Base-by-base conservation (phyloP, 2,888 invertebrate genomes). In the Drosophila phalerata region DNA sequence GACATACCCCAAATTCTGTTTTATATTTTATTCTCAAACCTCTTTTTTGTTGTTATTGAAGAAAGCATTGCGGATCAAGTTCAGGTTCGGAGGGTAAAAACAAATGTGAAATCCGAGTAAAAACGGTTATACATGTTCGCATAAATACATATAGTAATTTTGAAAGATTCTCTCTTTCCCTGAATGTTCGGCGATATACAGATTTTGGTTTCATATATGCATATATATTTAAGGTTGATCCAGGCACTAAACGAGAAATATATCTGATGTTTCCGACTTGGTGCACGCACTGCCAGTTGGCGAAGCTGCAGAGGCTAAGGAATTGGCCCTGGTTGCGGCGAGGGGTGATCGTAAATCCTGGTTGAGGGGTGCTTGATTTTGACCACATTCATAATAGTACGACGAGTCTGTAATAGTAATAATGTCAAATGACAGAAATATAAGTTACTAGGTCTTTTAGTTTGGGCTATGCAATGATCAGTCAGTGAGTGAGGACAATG, bases 211-310 rank as follows among this genome's bases (percentile, higher is more conserved):
- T 2, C 3, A 15, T 15, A 38, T 38, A n/a, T n/a, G 15, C 5
- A 15, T n/a, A n/a, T 37, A 4, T 38, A 15, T 51, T n/a, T 37
- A 37, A 19, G 6, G 1, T 15, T 53, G 30, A 32, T 40, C 48
- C 30, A 72, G 51, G 34, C 64, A 88, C 90, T 92, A 92, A 76
- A 92, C 92, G 52, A 92, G 88, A 81, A 92, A 92, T 67, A 92
- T 91, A 53, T 92, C 92, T 15, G 92, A 91, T 38, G 92, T 79
- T 73, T 95, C 95, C 70, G 94, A 93, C 91, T 95, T 95, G 71
- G 95, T 94, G 91, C 95, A 95, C 69, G 95, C 95, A 91, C 95
- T 95, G 78, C 95, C 95, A 73, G 95, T 95, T 42, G 95, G 95
- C 43, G 95, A 95, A 47, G 95, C 95, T 32, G 95, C 95, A 67